Evolutionary conservation across 2,888 invertebrate species (phyloP), one percentile per base, ranked within the genome.

Genomic region (Tricholauxania praeusta): DNA sequence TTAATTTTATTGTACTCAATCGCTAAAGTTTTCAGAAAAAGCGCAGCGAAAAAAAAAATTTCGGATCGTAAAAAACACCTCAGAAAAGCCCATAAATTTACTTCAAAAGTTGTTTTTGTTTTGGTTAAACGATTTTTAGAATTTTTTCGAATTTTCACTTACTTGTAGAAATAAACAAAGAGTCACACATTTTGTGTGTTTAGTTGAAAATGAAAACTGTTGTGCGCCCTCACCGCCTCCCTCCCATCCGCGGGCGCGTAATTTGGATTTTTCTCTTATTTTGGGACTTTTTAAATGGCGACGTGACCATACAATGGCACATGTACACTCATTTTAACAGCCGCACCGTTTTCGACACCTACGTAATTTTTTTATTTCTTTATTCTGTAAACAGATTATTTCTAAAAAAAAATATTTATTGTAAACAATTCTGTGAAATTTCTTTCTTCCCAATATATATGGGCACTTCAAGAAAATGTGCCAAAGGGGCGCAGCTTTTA

Each of bases 361-460:
- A 69, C 69, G 64, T 66, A 62, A 59, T 66, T 59, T 49, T 72
- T 65, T 72, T 65, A 39, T 71, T 76, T 65, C 65, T 71, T 62
- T 72, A 59, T 72, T 72, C 74, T 67, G 68, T 79, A 79, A 79
- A 78, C 78, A 79, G 75, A 72, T 74, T 65, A 72, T 72, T 76
- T 73, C 71, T 28, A 39, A 70, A 72, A 72, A 71, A 64, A 12
- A 47, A 10, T 10, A 39, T 10, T 39, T 39, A 62, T 51, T 60
- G 49, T 52, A 69, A 69, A 60, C 52, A 69, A 69, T n/a, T 22
- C 19, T 6, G 17, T 22, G 57, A 57, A 57, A 22, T 12, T 12
- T 57, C 17, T 12, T n/a, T 22, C 57, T 57, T 39, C 10, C 10
- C 6, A 39, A 39, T 39, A 39, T 32, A 32, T 39, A 39, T 39